These are phyloP conservation scores for Motacilla tschutschensis DNA, from an alignment of 2,113 vertebrate genomes.

Conservation along the genomic window DNA sequence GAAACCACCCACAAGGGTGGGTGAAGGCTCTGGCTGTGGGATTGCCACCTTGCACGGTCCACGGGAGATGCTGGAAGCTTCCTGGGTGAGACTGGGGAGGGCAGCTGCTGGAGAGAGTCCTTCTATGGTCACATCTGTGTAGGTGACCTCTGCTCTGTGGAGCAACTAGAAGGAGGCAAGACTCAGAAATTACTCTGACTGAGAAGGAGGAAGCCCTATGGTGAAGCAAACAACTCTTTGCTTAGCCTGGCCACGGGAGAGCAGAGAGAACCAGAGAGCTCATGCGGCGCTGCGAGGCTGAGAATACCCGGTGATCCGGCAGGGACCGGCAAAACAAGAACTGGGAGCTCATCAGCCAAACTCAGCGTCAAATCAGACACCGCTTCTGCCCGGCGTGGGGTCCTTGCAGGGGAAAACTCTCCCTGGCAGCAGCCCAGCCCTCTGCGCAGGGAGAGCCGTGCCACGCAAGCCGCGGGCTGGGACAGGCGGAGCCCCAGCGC, in stretches of 20 bases:
- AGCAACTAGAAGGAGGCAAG: not conserved
- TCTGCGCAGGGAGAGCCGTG: not conserved
- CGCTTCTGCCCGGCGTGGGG: not conserved
- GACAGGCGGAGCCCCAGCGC: not conserved
- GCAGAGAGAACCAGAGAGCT: not conserved
- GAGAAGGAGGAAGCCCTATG: not conserved
- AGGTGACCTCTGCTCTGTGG: too few species aligned
- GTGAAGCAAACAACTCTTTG: not conserved
- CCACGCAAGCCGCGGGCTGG: not conserved
- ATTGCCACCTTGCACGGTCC: fast-evolving
- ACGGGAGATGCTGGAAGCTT: not conserved
- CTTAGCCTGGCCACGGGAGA: not conserved
- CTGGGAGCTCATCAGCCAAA: not conserved
- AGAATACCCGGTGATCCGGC: not conserved
- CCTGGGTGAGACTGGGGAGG: not conserved
- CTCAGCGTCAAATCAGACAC: not conserved
- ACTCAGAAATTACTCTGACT: not conserved
- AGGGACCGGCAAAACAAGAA: not conserved
- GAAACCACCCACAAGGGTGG: not conserved
- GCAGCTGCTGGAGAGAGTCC: fast-evolving
- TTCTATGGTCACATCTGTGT: fast-evolving
- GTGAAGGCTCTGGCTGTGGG: not conserved
- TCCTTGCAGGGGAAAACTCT: not conserved
- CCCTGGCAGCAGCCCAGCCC: not conserved
- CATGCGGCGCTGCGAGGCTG: not conserved